phyloP scores from a whole-genome alignment of 2,797 vertebrate genomes.

The Etheostoma perlongum region DNA sequence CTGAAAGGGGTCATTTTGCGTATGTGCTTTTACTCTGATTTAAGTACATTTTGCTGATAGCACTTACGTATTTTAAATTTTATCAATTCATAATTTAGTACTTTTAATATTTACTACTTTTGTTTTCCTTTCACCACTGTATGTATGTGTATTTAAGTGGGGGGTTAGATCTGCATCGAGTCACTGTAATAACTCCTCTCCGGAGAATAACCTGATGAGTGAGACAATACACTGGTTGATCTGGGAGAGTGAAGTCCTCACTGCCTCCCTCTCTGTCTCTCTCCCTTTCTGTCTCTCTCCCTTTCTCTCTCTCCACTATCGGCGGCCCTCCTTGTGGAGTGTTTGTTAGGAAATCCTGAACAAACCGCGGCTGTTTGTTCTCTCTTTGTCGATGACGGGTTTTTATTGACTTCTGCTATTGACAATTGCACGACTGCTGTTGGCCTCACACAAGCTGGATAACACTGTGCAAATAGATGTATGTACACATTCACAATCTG shows the following conservation, averaged over 20 bases:
- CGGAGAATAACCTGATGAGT: constrained; percentile 2
- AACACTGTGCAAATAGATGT: constrained; percentile 88
- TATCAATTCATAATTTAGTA: not conserved
- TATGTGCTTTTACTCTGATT: not conserved
- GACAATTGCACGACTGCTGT: constrained; percentile 85
- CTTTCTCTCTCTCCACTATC: constrained; percentile 48
- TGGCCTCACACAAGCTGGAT: constrained; percentile 86
- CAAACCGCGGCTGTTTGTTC: constrained; percentile 88
- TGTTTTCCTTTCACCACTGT: not conserved
- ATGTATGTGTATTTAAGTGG: constrained; percentile 8
- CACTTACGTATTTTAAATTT: not conserved
- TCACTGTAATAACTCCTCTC: not conserved
- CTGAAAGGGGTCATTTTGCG: not conserved
- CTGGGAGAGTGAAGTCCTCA: constrained; percentile 36
- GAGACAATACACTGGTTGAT: constrained; percentile 24
- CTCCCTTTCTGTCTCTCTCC: constrained; percentile 3
- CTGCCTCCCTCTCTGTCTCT: constrained; percentile 37
- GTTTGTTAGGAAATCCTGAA: constrained; percentile 90
- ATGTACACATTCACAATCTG: constrained; percentile 76
- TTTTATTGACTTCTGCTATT: constrained; percentile 89
- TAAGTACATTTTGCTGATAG: not conserved
- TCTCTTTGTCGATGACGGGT: constrained; percentile 84
- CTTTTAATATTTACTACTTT: not conserved
- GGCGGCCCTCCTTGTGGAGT: constrained; percentile 71
- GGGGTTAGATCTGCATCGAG: constrained; percentile 12